phyloP scores from a whole-genome alignment of 37 sponge, comb jelly and placozoan genomes.

The Halisarca cf. caerulea region DNA sequence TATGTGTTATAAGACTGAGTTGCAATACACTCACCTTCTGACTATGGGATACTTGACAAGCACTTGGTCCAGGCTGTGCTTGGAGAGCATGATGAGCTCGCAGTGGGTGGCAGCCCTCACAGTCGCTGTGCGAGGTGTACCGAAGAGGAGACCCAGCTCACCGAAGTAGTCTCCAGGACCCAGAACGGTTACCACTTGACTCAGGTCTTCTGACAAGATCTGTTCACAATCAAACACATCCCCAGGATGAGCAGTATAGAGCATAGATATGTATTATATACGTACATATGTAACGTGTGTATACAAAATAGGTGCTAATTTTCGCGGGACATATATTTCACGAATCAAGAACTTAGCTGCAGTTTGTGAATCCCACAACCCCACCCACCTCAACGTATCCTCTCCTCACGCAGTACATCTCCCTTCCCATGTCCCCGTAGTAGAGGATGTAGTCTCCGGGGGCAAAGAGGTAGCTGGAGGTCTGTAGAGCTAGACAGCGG shows the following conservation, averaged over 20 bases:
- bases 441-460: conserved; percentile 76
- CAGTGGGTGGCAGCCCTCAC: conserved; percentile 77
- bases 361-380: background rate
- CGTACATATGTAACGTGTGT: too few species aligned
- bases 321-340: too few species aligned
- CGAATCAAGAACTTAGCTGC: background rate
- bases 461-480: conserved; percentile 56
- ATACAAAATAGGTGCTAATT: too few species aligned
- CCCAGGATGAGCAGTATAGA: too few species aligned
- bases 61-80: conserved; percentile 41
- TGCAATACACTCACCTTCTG: conserved; percentile 54
- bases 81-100: conserved; percentile 62
- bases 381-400: conserved; percentile 80
- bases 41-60: conserved; percentile 56
- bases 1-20: background rate
- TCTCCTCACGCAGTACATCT: conserved; percentile 74
- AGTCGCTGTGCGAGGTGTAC: conserved; percentile 43
- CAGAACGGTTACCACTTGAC: conserved; percentile 50
- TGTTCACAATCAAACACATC: conserved; percentile 20
- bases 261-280: background rate
- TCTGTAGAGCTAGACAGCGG: conserved; percentile 44
- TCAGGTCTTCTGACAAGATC: conserved; percentile 71
- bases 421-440: conserved; percentile 73
- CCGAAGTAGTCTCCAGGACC: conserved; percentile 79
- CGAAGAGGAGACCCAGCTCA: conserved; percentile 71